Evolutionary conservation across 2,113 vertebrate genomes (phyloP), one percentile per base, ranked within the genome.

Genomic region (Rostratula benghalensis): DNA sequence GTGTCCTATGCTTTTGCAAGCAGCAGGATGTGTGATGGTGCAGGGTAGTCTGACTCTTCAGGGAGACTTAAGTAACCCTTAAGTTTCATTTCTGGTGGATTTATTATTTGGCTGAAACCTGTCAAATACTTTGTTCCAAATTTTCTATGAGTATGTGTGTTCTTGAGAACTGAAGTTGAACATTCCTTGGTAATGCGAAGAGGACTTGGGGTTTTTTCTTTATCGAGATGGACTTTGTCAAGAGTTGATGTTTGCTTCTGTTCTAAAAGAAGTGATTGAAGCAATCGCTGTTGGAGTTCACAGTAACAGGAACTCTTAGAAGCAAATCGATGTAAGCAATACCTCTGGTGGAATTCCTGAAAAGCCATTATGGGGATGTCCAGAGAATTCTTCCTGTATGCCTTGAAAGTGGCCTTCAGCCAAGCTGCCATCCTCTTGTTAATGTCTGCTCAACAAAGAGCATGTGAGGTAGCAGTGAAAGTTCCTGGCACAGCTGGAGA

Each of bases 191-290:
- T 46, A 69, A 56, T 48, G 35, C 56, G 51, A 33, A 84, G 25
- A 6, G 39, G 43, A 7, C 16, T 56, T 60, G 46, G 6, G 18
- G 18, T 46, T 24, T 46, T 24, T n/a, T 33, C 56, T 71, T 60
- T n/a, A 9, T 50, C 69, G 37, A 80, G 23, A 5, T 41, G 56
- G 46, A 30, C 33, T 94, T 90, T 20, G 5, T 69, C 0, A 0
- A 27, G 82, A 76, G 35, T 28, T 79, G 53, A 18, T 31, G n/a
- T 68, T 92, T 51, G n/a, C n/a, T 92, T 70, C 51, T 19, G 50
- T 54, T 76, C 46, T 81, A 33, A 31, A 65, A 50, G 71, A 45
- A 80, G 57, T 5, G 35, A 45, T 45, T 39, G 61, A 56, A 89
- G 50, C n/a, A 70, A 7, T 83, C 27, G 2, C 76, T 83, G 3